A percentile compares a stretch with the other conserved stretches of the same genome.
Evolutionary conservation across 1,140 invertebrate species (phyloP).

Genomic region (Penaeus chinensis): DNA sequence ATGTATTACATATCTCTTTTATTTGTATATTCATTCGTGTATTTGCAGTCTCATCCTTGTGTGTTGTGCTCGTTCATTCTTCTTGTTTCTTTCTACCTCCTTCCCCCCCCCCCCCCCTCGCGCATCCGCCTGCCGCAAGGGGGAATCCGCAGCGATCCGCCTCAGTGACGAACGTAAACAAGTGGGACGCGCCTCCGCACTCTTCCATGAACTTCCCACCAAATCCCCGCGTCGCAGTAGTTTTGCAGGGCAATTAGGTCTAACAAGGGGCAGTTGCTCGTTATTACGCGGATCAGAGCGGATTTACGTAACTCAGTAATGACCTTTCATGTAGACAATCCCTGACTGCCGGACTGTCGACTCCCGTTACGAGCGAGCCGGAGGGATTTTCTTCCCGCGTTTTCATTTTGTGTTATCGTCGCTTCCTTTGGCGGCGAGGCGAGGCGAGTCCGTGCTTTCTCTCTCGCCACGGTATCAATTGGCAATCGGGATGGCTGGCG

Average conservation of each 20-base stretch:
- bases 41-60: neutral
- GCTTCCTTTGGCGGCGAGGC: too few relatives aligned
- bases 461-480: too few relatives aligned
- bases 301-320: conserved; percentile 23
- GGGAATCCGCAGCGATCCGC: too few relatives aligned
- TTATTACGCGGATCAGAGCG: conserved; percentile 21
- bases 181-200: conserved; percentile 2
- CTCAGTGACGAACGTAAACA: conserved; percentile 1
- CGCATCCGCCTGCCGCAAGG: neutral
- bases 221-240: conserved; percentile 17
- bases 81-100: too few relatives aligned
- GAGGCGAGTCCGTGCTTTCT: too few relatives aligned
- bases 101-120: too few relatives aligned
- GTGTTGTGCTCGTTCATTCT: too few relatives aligned
- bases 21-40: neutral
- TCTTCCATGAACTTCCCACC: conserved; percentile 16
- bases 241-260: conserved; percentile 30
- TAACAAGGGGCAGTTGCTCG: conserved; percentile 20
- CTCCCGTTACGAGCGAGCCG: too few relatives aligned
- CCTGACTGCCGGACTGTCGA: conserved; percentile 7
- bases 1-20: neutral
- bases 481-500: too few relatives aligned
- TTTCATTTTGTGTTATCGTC: too few relatives aligned
- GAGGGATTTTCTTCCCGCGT: too few relatives aligned
- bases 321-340: neutral